These are phyloP conservation scores for Acropora yongei DNA, from an alignment of 64 coral and sea anemone species.

Conservation along the genomic window DNA sequence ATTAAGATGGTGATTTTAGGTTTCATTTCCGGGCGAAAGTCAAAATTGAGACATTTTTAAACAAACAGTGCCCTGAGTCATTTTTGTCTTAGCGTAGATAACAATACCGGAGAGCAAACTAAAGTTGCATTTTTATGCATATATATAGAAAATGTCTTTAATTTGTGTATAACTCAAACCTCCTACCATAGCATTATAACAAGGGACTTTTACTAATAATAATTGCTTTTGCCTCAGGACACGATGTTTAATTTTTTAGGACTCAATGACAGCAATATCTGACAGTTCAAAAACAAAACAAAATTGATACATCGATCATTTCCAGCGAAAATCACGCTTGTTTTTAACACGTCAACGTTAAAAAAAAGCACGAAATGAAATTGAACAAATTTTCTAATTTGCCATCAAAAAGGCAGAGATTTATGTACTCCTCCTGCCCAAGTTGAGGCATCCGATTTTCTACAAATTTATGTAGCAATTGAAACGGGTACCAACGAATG, in stretches of 20 bases:
- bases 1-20: background rate
- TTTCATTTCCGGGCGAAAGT: background rate
- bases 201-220: too few species aligned
- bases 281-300: background rate
- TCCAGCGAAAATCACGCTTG: too few species aligned
- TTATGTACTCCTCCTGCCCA: background rate
- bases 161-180: too few species aligned
- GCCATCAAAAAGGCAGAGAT: background rate
- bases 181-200: too few species aligned
- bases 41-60: background rate
- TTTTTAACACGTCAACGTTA: background rate
- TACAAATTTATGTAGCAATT: slow-evolving; percentile 3
- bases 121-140: too few species aligned
- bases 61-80: background rate
- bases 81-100: background rate
- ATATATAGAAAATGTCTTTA: too few species aligned
- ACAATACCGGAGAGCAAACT: background rate
- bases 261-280: background rate
- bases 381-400: background rate
- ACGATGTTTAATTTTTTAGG: background rate
- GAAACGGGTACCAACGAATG: background rate
- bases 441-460: background rate
- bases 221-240: background rate
- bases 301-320: too few species aligned
- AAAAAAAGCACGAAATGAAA: background rate